Evolutionary conservation across 2,888 invertebrate species (phyloP).

Genomic region (Lasioglossum marginatum): DNA sequence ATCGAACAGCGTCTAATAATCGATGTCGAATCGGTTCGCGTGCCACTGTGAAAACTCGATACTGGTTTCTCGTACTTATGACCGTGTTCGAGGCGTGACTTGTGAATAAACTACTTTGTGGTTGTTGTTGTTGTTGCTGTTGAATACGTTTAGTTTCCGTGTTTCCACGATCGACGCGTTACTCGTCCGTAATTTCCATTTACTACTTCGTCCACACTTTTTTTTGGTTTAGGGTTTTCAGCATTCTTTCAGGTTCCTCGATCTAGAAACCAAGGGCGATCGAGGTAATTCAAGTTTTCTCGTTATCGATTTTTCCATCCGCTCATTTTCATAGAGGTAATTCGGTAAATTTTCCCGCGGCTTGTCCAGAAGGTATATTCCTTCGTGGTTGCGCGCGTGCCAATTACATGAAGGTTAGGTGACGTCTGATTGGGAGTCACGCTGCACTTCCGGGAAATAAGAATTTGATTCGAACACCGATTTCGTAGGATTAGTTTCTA

Average conservation of each 20-base stretch:
- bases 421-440: slow-evolving; percentile 43
- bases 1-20: slow-evolving; percentile 56
- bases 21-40: slow-evolving; percentile 61
- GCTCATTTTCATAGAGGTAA: background rate
- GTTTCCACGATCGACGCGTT: background rate
- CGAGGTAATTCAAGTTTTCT: slow-evolving; percentile 51
- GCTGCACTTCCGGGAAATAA: slow-evolving; percentile 62
- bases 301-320: background rate
- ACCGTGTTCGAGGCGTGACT: slow-evolving; percentile 46
- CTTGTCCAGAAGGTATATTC: slow-evolving; percentile 26
- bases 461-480: slow-evolving; percentile 57
- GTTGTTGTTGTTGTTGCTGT: background rate
- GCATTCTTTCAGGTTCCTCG: slow-evolving; percentile 56
- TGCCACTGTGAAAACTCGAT: slow-evolving; percentile 61
- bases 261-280: slow-evolving; percentile 21
- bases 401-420: slow-evolving; percentile 58
- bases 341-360: slow-evolving; percentile 9
- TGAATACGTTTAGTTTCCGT: slow-evolving; percentile 26
- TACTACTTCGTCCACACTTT: slow-evolving; percentile 13
- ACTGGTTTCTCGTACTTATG: slow-evolving; percentile 47
- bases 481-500: background rate
- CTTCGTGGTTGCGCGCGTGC: slow-evolving; percentile 27
- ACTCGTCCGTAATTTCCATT: slow-evolving; percentile 14
- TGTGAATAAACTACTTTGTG: slow-evolving; percentile 26
- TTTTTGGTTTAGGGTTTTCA: slow-evolving; percentile 49